Percentiles rank a stretch among this genome's conserved stretches.
phyloP scores from a whole-genome alignment of 2,888 invertebrate genomes.

The Harpalus rubripes region DNA sequence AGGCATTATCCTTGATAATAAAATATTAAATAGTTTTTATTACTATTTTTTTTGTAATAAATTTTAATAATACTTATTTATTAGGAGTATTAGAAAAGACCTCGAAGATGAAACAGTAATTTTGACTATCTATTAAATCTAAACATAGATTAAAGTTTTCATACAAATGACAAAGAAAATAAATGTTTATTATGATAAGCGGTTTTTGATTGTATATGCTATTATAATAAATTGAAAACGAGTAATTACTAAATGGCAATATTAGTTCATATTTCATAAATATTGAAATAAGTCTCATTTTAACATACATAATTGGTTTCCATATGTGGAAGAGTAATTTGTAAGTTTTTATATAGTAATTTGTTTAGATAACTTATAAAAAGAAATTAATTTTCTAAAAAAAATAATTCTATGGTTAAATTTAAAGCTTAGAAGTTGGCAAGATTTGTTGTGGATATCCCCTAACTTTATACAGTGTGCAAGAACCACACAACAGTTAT shows the following conservation, averaged over 20 bases:
- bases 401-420: no score
- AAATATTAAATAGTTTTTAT: no score
- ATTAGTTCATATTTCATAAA: neutral
- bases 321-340: neutral
- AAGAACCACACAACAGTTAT: no score
- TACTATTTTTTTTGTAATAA: constrained; percentile 1
- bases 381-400: no score
- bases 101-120: constrained; percentile 8
- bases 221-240: neutral
- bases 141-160: neutral
- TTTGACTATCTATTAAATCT: neutral
- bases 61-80: neutral
- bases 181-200: neutral
- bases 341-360: neutral
- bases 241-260: neutral
- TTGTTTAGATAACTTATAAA: no score
- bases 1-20: neutral
- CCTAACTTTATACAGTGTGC: no score
- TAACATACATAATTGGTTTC: neutral
- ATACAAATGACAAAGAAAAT: neutral
- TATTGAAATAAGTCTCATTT: neutral
- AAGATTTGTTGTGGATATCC: no score
- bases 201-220: neutral
- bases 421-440: no score
- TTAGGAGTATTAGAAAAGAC: neutral